Evolutionary conservation across 2,113 vertebrate genomes (phyloP), one percentile per base, ranked within the genome.

Genomic region (Rhea americana): DNA sequence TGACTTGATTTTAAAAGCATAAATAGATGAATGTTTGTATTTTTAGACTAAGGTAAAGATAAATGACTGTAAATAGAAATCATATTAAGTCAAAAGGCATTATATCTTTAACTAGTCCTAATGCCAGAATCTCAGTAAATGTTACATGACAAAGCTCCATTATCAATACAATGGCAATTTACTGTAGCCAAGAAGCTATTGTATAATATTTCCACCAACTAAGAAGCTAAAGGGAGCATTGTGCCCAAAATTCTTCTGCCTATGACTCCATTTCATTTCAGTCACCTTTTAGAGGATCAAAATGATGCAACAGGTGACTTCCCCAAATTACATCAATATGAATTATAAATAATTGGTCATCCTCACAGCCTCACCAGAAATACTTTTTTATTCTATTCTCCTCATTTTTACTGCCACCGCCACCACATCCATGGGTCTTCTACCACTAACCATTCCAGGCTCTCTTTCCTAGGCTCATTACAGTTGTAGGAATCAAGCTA

Each of bases 31-130:
- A 83, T 63, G 63, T 14, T 81, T 93, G 26, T 76, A 77, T 82
- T 95, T 89, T 93, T 80, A 91, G 72, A 55, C 58, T 58, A 20
- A 79, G 56, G 21, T 55, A 88, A 93, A 93, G 82, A 91, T 55
- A 90, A 93, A 90, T 83, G 15, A 53, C 77, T 83, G 24, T 10
- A 86, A 88, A 85, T 77, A 80, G 56, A 94, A 91, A 81, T 77
- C 72, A 71, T 37, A 83, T 83, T 71, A 90, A 77, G 80, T 83
- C 85, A 83, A 75, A 95, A 86, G 43, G 19, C 45, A 77, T 83
- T 91, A 71, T 81, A 77, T 80, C 65, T 90, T 89, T 87, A 93
- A 56, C 1, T 56, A 87, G 45, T 24, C 43, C 51, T 81, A 80
- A 85, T 76, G 59, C 37, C 85, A 79, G 45, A 3, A 5, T 85